Conservation (phyloP, 2,113 vertebrate species). For the Lophius piscatorius region DNA sequence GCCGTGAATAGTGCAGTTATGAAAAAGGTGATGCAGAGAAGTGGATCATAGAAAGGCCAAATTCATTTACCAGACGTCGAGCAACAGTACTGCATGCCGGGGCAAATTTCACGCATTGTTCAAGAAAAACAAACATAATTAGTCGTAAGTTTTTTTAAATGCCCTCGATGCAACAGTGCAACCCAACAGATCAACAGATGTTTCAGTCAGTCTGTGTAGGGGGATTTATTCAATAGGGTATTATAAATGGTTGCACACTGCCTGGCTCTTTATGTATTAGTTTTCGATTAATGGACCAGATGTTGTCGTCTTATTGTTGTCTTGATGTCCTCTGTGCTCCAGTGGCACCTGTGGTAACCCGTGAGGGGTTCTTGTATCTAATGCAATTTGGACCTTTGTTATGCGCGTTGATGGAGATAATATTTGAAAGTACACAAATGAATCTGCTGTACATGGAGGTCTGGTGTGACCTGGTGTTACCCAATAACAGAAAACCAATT, state of each 20-base stretch:
- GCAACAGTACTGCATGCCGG: slow-evolving; percentile 22
- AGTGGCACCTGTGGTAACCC: slow-evolving; percentile 50
- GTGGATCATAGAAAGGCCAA: slow-evolving; percentile 18
- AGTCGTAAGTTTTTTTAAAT: not conserved
- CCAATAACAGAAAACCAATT: too few relatives aligned
- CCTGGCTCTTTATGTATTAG: slow-evolving; percentile 50
- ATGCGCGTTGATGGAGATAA: slow-evolving; percentile 39
- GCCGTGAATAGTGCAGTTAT: slow-evolving; percentile 54
- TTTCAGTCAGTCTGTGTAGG: slow-evolving; percentile 49
- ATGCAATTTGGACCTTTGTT: slow-evolving; percentile 11
- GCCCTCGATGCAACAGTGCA: slow-evolving; percentile 9
- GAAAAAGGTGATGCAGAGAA: slow-evolving; percentile 70
- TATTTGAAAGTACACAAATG: slow-evolving; percentile 28
- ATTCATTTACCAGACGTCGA: slow-evolving; percentile 24
- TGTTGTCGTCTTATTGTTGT: too few relatives aligned
- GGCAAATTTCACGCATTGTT: slow-evolving; percentile 18
- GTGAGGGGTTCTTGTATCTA: slow-evolving; percentile 14
- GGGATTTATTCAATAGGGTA: slow-evolving; percentile 50
- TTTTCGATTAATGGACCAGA: slow-evolving; percentile 39
- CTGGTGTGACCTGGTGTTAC: too few relatives aligned
- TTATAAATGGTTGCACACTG: slow-evolving; percentile 45
- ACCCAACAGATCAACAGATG: slow-evolving; percentile 73
- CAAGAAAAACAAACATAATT: not conserved
- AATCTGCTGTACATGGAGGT: slow-evolving; percentile 43
- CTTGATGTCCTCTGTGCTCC: slow-evolving; percentile 51